phyloP scores from a whole-genome alignment of 2,888 invertebrate genomes.

The Seladonia tumulorum region DNA sequence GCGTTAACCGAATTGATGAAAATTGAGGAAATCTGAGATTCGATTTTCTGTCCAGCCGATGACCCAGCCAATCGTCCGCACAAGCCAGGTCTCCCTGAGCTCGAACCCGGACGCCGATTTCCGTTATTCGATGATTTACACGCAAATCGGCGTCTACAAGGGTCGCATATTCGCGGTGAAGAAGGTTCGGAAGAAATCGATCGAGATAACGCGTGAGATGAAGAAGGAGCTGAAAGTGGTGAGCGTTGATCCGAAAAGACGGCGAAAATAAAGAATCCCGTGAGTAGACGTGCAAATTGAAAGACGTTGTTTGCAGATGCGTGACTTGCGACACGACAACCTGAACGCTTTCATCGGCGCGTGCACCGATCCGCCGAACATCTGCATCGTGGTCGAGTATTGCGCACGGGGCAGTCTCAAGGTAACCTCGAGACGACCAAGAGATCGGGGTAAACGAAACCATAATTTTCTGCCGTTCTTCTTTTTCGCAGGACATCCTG shows the following conservation, averaged over 20 bases:
- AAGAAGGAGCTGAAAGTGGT: slow-evolving; percentile 97
- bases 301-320: slow-evolving; percentile 87
- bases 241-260: slow-evolving; percentile 6
- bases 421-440: slow-evolving; percentile 84
- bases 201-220: slow-evolving; percentile 95
- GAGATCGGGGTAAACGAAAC: slow-evolving; percentile 24
- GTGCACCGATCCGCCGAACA: slow-evolving; percentile 95
- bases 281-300: slow-evolving; percentile 16
- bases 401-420: slow-evolving; percentile 96
- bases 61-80: slow-evolving; percentile 86
- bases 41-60: slow-evolving; percentile 59
- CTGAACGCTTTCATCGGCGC: slow-evolving; percentile 96
- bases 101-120: slow-evolving; percentile 97
- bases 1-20: not conserved
- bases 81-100: slow-evolving; percentile 95
- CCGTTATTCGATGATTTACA: slow-evolving; percentile 95
- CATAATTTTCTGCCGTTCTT: not conserved
- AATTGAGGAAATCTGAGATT: not conserved
- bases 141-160: slow-evolving; percentile 95
- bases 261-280: not conserved
- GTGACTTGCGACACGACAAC: slow-evolving; percentile 96
- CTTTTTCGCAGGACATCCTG: slow-evolving; percentile 90
- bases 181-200: slow-evolving; percentile 92
- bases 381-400: slow-evolving; percentile 95
- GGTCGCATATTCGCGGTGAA: slow-evolving; percentile 95